phyloP scores from a whole-genome alignment of 2,797 vertebrate genomes.

The Gymnothorax reevesii region DNA sequence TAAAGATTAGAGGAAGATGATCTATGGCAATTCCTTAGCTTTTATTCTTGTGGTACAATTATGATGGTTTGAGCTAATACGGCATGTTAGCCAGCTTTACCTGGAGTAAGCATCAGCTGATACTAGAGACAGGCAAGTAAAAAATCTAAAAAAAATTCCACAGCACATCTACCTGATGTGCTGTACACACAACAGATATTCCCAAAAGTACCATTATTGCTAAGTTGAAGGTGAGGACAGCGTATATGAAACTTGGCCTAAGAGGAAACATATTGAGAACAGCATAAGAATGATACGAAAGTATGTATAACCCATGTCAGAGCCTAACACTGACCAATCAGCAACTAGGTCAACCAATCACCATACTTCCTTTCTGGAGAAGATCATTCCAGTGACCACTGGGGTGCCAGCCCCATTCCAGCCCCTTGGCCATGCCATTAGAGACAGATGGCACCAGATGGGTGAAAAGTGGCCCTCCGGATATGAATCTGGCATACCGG shows the following conservation, averaged over 20 bases:
- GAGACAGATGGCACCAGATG: slow-evolving; percentile 79
- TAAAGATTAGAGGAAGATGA: neutral
- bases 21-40: neutral
- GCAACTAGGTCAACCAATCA: neutral
- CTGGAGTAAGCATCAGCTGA: neutral
- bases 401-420: slow-evolving; percentile 37
- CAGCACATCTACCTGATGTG: neutral
- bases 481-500: slow-evolving; percentile 67
- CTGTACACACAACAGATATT: neutral
- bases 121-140: neutral
- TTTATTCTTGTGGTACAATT: neutral
- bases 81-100: neutral
- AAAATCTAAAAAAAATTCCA: neutral
- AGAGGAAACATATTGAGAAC: neutral
- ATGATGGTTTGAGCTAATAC: neutral
- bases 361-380: neutral
- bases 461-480: slow-evolving; percentile 72
- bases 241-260: neutral
- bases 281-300: neutral
- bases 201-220: neutral
- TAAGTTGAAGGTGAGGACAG: neutral
- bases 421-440: neutral
- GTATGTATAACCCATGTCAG: neutral
- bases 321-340: neutral
- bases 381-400: neutral